Conservation (phyloP, 2,113 vertebrate species). For the Otus sunia region DNA sequence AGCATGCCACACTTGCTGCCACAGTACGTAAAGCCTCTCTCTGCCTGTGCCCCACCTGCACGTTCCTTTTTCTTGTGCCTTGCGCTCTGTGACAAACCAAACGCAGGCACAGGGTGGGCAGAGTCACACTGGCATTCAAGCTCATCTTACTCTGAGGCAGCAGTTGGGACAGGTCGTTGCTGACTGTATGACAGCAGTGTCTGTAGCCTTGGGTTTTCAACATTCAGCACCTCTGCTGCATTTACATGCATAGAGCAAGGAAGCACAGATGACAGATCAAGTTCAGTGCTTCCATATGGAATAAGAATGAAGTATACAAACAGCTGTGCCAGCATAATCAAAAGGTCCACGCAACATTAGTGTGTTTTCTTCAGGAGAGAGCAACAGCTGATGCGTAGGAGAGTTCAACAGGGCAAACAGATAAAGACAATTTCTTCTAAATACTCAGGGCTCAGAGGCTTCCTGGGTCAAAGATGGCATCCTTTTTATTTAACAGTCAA, state of each 20-base stretch:
- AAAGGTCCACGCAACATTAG: background rate
- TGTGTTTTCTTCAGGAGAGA: background rate
- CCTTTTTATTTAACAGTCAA: background rate
- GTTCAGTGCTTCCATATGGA: accelerated
- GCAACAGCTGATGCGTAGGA: background rate
- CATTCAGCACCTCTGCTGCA: background rate
- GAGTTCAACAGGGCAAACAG: background rate
- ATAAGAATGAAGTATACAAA: background rate
- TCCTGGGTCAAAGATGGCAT: background rate
- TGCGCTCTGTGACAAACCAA: background rate
- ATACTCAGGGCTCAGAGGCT: background rate
- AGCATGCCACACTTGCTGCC: accelerated
- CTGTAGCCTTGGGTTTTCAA: accelerated
- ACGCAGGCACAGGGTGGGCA: accelerated
- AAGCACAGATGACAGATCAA: background rate
- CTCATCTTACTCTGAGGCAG: accelerated
- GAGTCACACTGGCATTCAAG: accelerated
- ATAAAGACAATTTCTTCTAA: background rate
- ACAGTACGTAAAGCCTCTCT: background rate
- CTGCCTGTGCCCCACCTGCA: background rate
- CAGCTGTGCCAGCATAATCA: background rate
- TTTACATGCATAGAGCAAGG: accelerated
- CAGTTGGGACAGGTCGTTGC: accelerated
- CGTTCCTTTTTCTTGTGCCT: background rate
- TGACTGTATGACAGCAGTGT: accelerated